Conservation (phyloP, 2,888 invertebrate species). For the Masnerella sp. region DNA sequence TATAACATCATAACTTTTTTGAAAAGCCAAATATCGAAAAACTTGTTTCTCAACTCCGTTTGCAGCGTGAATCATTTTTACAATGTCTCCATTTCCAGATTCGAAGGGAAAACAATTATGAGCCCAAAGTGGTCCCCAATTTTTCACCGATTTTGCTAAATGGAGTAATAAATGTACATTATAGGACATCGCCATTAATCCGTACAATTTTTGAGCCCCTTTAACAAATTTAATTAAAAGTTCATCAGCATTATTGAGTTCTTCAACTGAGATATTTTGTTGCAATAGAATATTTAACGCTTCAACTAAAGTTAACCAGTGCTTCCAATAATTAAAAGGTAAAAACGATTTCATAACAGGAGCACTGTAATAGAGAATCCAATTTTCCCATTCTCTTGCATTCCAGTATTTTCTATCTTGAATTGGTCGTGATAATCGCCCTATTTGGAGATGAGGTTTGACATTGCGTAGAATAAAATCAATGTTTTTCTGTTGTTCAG, state of each 20-base stretch:
- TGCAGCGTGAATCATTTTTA: not conserved
- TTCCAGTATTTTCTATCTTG: constrained; percentile 3
- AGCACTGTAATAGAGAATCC: no score
- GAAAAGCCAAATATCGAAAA: no score
- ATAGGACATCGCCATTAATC: not conserved
- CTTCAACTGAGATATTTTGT: not conserved
- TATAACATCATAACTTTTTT: no score
- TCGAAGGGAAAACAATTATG: not conserved
- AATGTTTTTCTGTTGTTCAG: not conserved
- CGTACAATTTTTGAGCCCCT: not conserved
- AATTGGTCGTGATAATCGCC: constrained; percentile 4
- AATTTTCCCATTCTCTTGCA: no score
- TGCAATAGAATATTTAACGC: constrained; percentile 8
- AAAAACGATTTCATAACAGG: no score
- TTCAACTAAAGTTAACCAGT: constrained; percentile 8
- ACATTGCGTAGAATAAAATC: not conserved
- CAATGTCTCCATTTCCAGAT: not conserved
- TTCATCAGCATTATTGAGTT: constrained; percentile 8
- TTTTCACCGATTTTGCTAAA: not conserved
- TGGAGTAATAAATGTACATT: not conserved
- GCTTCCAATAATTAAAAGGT: not conserved
- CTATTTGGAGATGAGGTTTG: constrained; percentile 1
- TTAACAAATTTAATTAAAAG: constrained; percentile 14
- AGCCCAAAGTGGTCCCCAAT: not conserved
- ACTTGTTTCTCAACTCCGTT: no score